Conservation (phyloP, 2,113 vertebrate species). For the Lethenteron reissneri region DNA sequence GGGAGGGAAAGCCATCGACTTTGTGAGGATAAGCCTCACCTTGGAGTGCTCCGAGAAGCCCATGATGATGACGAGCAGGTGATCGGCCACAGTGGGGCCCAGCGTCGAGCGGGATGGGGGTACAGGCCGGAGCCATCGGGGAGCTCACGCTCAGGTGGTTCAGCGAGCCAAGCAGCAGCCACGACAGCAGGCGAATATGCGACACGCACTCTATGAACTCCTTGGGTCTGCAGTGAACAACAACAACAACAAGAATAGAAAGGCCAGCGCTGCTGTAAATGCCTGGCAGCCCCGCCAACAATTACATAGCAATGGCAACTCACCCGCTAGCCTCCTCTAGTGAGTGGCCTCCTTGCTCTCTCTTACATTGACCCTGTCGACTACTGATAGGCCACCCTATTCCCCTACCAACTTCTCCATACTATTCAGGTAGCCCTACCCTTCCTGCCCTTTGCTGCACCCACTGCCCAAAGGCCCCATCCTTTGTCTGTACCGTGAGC, state of each 20-base stretch:
- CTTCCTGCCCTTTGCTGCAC: no score
- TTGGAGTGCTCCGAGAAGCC: constrained; percentile 97
- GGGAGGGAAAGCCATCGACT: no score
- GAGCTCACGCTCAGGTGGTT: constrained; percentile 82
- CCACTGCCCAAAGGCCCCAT: no score
- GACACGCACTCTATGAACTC: constrained; percentile 97
- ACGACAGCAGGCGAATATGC: constrained; percentile 84
- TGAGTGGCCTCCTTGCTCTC: no score
- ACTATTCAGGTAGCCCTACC: no score
- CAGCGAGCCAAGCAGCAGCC: constrained; percentile 83
- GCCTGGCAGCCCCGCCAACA: no score
- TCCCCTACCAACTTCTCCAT: no score
- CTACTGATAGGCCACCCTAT: no score
- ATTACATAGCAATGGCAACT: no score
- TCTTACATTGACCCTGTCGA: no score
- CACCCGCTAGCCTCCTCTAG: no score
- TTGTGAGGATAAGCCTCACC: constrained; percentile 26
- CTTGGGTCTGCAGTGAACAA: constrained; percentile 42
- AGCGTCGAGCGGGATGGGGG: constrained; percentile 91
- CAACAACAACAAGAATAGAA: neutral
- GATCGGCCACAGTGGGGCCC: constrained; percentile 89
- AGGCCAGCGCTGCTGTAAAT: neutral
- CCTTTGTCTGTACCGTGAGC: no score
- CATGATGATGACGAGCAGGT: constrained; percentile 91
- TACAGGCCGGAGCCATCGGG: constrained; percentile 41